Evolutionary conservation across 1,140 invertebrate species (phyloP), one percentile per base, ranked within the genome.

Genomic region (Neuroterus valhalla): DNA sequence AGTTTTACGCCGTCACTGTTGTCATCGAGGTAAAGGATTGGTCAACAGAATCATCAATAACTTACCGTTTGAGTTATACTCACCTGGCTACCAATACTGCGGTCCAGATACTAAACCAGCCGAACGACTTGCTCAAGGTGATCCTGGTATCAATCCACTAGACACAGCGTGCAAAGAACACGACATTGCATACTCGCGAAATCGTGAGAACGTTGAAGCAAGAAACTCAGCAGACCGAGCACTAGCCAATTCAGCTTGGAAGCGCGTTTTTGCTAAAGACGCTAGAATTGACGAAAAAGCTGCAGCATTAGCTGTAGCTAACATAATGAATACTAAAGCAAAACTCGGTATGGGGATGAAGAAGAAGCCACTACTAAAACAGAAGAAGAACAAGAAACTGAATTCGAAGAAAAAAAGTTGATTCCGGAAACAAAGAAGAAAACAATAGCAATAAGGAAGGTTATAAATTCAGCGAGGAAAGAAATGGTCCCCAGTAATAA

Each of bases 121-220:
- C 2, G n/a, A 45, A 45, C 2, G 44, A 45, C 23, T 67, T 3
- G 1, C 14, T 15, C 14, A 6, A 66, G 77, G 77, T 14, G 79
- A 84, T 80, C 43, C 46, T 17, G 79, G 81, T 26, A 70, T 85
- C 15, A 85, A 85, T 74, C 12, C 17, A 8, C 31, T 86, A 15
- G 82, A 85, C 72, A 42, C 77, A 66, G 70, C 76, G 3, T 81
- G 79, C 42, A 81, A 83, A 70, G 66, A 78, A 15, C 84, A 84
- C 66, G 80, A 84, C 81, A 89, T 91, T 68, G 81, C 82, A 10
- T 91, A 91, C 77, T 26, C 48, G 11, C 43, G 48, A 23, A 67
- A 46, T 46, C n/a, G 46, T n/a, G 15, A 48, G 17, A 48, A 17
- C 17, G 2, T 48, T 6, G 46, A 48, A 48, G 15, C 46, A 10